Evolutionary conservation across 2,888 invertebrate species (phyloP), one percentile per base, ranked within the genome.

Genomic region (Conomelus anceps): DNA sequence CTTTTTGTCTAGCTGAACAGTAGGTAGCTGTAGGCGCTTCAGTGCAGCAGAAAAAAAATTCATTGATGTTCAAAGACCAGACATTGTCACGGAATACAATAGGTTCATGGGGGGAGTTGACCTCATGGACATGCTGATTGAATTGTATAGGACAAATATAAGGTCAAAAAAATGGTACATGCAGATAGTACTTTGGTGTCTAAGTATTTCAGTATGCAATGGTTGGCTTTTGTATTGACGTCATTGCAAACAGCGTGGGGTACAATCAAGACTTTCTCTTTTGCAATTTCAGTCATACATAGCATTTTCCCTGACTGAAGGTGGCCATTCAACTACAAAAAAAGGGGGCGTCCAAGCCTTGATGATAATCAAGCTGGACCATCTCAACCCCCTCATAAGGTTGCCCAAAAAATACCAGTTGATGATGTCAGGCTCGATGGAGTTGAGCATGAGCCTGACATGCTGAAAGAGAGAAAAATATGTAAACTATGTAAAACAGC

Each of bases 31-130:
- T 88, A 91, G 90, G 88, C 90, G 91, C 20, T 92, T 91, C 91
- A 91, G 90, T 90, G 91, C 91, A 41, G 29, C 23, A 85, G 63
- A 85, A 24, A 90, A 88, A 23, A 88, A 90, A 89, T 89, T 29
- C 89, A 91, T 91, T 91, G 90, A 89, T 85, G 91, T 90, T 90
- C 89, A 89, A 29, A 88, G 91, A 90, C 91, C 91, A 85, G 90
- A 91, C 88, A 91, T 91, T 22, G 91, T 92, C 6, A 91, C 89
- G 90, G 91, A 92, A 89, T 92, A 92, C 90, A 92, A 92, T 90
- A 91, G 90, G 88, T 92, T 86, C 85, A 91, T 92, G 91, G 92
- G 92, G 85, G 92, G 92, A 4, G 92, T 92, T 7, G 92, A 93
- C 90, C 90, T 92, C 11, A 91, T 91, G 84, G 92, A 92, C 90